Percentiles rank a stretch among this genome's conserved stretches.
Conservation (phyloP, 2,888 invertebrate genomes). For the Meliscaeva auricollis region DNA sequence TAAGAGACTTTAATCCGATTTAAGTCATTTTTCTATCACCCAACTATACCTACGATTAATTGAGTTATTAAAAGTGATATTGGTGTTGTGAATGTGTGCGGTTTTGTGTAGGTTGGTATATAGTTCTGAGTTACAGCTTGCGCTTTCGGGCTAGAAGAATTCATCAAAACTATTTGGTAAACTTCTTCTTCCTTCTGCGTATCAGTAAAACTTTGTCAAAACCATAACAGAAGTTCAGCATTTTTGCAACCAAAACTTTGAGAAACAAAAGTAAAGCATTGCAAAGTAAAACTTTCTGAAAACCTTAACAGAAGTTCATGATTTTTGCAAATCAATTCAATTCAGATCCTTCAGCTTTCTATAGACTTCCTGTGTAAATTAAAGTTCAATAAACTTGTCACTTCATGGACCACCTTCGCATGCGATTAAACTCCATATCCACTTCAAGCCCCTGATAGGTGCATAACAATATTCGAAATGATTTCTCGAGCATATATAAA, state of each 20-base stretch:
- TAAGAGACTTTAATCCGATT: neutral
- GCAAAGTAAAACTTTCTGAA: too few relatives aligned
- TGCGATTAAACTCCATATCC: conserved; percentile 19
- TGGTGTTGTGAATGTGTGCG: neutral
- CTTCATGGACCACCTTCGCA: conserved; percentile 43
- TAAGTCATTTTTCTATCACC: conserved; percentile 62
- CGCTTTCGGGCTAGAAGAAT: too few relatives aligned
- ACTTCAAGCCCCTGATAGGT: neutral
- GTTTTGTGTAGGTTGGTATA: too few relatives aligned
- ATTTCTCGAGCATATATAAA: conserved; percentile 48
- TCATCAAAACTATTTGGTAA: neutral
- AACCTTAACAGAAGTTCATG: too few relatives aligned
- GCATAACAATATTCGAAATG: conserved; percentile 24
- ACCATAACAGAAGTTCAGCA: too few relatives aligned
- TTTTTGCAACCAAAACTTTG: too few relatives aligned
- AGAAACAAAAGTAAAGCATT: too few relatives aligned
- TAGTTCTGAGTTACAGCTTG: too few relatives aligned
- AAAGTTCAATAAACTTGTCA: conserved; percentile 63
- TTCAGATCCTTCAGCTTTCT: neutral
- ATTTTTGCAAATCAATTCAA: too few relatives aligned
- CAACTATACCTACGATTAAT: conserved; percentile 17
- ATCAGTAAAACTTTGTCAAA: too few relatives aligned
- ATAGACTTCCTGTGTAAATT: conserved; percentile 22
- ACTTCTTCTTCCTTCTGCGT: too few relatives aligned
- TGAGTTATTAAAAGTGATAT: conserved; percentile 29